These are phyloP conservation scores for Sebastolobus altivelis DNA, from an alignment of 2,797 vertebrate genomes.

Conservation along the genomic window DNA sequence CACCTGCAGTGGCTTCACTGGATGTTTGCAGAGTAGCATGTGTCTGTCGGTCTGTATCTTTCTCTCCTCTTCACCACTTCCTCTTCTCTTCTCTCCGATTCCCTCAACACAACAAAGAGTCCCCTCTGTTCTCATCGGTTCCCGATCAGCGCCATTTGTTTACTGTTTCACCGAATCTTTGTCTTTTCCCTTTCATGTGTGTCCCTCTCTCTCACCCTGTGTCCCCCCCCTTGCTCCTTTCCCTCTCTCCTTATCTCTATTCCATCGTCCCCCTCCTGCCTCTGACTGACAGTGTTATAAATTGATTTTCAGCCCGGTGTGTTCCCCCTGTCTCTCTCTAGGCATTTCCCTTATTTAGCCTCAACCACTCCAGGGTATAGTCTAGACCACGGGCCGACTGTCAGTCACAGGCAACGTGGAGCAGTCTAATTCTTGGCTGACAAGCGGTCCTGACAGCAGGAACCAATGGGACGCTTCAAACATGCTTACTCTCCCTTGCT, in stretches of 20 bases:
- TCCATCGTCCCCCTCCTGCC: slow-evolving; percentile 46
- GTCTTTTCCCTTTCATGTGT: slow-evolving; percentile 45
- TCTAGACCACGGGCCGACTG: slow-evolving; percentile 77
- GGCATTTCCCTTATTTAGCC: slow-evolving; percentile 82
- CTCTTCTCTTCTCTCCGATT: slow-evolving; percentile 36
- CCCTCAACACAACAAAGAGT: slow-evolving; percentile 36
- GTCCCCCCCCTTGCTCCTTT: slow-evolving; percentile 15
- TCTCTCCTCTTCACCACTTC: slow-evolving; percentile 13
- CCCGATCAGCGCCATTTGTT: slow-evolving; percentile 54
- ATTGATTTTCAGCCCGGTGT: slow-evolving; percentile 83
- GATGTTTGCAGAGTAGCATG: slow-evolving; percentile 13
- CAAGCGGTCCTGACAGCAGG: slow-evolving; percentile 78
- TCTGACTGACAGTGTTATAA: slow-evolving; percentile 82
- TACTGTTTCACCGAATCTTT: slow-evolving; percentile 42
- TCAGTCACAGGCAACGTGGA: slow-evolving; percentile 77
- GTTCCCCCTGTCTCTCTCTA: slow-evolving; percentile 78
- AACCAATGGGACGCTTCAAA: slow-evolving; percentile 78
- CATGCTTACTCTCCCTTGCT: slow-evolving; percentile 63
- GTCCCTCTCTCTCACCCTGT: slow-evolving; percentile 27
- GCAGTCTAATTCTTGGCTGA: slow-evolving; percentile 83
- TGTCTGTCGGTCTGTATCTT: slow-evolving; percentile 12
- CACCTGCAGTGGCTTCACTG: slow-evolving; percentile 27
- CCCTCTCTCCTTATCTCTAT: slow-evolving; percentile 52
- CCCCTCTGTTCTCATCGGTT: slow-evolving; percentile 36
- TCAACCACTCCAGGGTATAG: slow-evolving; percentile 81